A percentile compares a stretch with the other conserved stretches of the same genome.
These are phyloP conservation scores for Toxotes lorentzi DNA, from an alignment of 2,797 vertebrate genomes.

Conservation along the genomic window DNA sequence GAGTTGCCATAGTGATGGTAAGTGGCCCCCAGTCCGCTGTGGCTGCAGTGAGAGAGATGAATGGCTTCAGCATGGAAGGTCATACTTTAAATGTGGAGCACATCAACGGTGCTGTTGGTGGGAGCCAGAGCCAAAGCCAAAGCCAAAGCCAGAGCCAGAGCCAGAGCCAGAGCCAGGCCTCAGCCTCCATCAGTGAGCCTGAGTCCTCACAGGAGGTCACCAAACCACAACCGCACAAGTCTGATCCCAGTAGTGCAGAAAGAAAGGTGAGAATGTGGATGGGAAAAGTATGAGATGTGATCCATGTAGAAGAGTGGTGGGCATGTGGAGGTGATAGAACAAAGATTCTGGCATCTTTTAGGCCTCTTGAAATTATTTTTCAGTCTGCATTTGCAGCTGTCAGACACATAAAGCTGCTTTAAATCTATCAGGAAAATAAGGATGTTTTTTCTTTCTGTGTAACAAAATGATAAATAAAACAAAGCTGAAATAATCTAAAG, in stretches of 20 bases:
- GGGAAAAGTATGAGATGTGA: too few species aligned
- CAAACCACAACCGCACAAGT: background rate
- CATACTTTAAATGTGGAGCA: constrained; percentile 61
- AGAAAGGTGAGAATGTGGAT: constrained; percentile 37
- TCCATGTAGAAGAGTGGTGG: too few species aligned
- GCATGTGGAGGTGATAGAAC: too few species aligned
- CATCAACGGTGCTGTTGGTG: constrained; percentile 16
- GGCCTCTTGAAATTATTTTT: too few species aligned
- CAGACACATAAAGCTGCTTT: too few species aligned
- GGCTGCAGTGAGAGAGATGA: constrained; percentile 66
- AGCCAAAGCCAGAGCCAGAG: constrained; percentile 16
- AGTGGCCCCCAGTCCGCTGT: constrained; percentile 54
- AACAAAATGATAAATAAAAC: too few species aligned
- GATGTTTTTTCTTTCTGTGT: too few species aligned
- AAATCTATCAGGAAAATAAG: too few species aligned
- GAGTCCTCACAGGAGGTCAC: constrained; percentile 1
- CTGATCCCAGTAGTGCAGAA: background rate
- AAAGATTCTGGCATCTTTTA: too few species aligned
- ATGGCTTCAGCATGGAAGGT: constrained; percentile 55
- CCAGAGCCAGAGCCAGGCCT: constrained; percentile 6
- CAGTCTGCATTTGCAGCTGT: too few species aligned
- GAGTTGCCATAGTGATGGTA: constrained; percentile 71
- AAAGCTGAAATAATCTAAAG: too few species aligned
- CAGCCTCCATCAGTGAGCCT: constrained; percentile 13
- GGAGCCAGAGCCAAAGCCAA: constrained; percentile 19